Conservation (phyloP, 2,797 vertebrate species). For the Semotilus atromaculatus region DNA sequence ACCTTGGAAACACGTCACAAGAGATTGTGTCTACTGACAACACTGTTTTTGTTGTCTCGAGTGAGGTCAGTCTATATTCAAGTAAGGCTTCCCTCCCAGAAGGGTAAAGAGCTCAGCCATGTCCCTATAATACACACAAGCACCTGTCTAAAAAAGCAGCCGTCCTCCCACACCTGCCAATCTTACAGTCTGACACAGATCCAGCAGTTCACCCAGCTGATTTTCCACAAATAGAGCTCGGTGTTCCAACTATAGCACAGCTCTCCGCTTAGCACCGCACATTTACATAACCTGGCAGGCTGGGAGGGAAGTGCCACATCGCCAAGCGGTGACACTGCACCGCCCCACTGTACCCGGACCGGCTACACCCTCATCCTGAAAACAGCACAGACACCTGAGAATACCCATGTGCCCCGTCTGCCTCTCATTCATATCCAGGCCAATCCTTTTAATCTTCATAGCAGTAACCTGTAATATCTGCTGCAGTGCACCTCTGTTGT, state of each 20-base stretch:
- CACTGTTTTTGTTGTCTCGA: conserved; percentile 62
- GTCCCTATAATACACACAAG: conserved; percentile 62
- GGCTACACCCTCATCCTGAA: conserved; percentile 12
- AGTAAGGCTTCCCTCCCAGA: conserved; percentile 27
- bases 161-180: conserved; percentile 47
- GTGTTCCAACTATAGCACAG: conserved; percentile 68
- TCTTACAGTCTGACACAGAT: conserved; percentile 70
- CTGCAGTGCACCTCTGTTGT: conserved; percentile 1
- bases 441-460: conserved; percentile 29
- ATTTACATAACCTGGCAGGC: conserved; percentile 64
- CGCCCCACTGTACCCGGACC: background rate
- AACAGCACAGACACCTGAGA: conserved; percentile 1
- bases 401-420: background rate
- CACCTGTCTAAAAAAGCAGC: conserved; percentile 67
- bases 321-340: conserved; percentile 49
- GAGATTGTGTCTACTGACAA: conserved; percentile 62
- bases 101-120: conserved; percentile 15
- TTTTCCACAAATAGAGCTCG: conserved; percentile 69
- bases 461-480: conserved; percentile 5
- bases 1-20: conserved; percentile 44
- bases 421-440: conserved; percentile 26
- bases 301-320: conserved; percentile 42
- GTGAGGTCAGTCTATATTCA: conserved; percentile 45
- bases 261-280: conserved; percentile 60
- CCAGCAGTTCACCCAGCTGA: conserved; percentile 65